Evolutionary conservation across 2,797 vertebrate genomes (phyloP).

Genomic region (Lutjanus argentimaculatus): DNA sequence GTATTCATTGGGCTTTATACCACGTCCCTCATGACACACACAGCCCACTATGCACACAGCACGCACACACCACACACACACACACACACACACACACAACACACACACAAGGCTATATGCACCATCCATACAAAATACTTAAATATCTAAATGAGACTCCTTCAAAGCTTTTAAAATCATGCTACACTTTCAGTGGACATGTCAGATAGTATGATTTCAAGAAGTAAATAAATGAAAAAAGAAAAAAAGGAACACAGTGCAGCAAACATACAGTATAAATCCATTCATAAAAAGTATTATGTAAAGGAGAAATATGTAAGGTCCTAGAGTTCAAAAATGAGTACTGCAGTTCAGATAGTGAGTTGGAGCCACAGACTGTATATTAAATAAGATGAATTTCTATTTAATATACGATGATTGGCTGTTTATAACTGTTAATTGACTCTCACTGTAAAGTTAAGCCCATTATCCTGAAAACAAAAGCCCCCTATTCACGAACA

Average conservation of each 20-base stretch:
- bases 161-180: conserved; percentile 63
- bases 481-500: no score
- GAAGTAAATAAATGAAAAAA: conserved; percentile 33
- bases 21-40: conserved; percentile 25
- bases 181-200: conserved; percentile 59
- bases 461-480: no score
- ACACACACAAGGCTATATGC: conserved; percentile 31
- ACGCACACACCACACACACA: background rate
- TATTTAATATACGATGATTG: no score
- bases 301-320: no score
- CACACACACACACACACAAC: background rate
- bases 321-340: no score
- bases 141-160: conserved; percentile 49
- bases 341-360: no score
- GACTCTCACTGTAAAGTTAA: no score
- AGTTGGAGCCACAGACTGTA: no score
- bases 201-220: conserved; percentile 38
- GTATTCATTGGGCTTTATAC: conserved; percentile 49
- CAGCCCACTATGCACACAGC: conserved; percentile 53
- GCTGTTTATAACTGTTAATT: no score
- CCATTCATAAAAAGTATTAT: conserved; percentile 35
- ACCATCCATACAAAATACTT: conserved; percentile 62
- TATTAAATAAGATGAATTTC: no score
- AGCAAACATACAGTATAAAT: conserved; percentile 35
- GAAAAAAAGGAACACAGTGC: conserved; percentile 34